These are phyloP conservation scores for Danaus melanippus DNA, from an alignment of 1,140 invertebrate species.

Conservation along the genomic window DNA sequence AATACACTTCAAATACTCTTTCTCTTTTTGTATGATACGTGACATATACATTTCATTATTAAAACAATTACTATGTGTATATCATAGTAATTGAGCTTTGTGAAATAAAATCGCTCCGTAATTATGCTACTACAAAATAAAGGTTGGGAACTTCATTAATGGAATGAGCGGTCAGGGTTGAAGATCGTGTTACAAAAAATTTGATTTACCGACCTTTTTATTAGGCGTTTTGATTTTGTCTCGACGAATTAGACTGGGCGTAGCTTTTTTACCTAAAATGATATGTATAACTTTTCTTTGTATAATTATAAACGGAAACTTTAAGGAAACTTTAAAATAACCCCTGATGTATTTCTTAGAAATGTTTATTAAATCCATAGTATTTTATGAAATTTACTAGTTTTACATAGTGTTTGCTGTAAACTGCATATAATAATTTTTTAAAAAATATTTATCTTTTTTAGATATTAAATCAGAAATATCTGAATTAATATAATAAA, in stretches of 20 bases:
- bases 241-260: conserved; percentile 15
- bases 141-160: conserved; percentile 39
- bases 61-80: too few relatives aligned
- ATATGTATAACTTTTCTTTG: background rate
- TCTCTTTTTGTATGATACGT: too few relatives aligned
- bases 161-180: conserved; percentile 52
- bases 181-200: conserved; percentile 25
- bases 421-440: too few relatives aligned
- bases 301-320: background rate
- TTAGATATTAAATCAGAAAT: too few relatives aligned
- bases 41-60: too few relatives aligned
- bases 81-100: too few relatives aligned
- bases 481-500: too few relatives aligned
- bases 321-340: background rate
- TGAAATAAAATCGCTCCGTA: conserved; percentile 51
- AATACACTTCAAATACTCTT: too few relatives aligned
- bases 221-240: conserved; percentile 7
- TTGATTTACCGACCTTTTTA: conserved; percentile 22
- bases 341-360: background rate
- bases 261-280: background rate
- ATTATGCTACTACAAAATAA: conserved; percentile 44
- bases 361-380: too few relatives aligned
- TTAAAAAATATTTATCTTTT: too few relatives aligned
- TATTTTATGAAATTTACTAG: too few relatives aligned
- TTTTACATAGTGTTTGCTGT: too few relatives aligned